These are phyloP conservation scores for Clupea harengus DNA, from an alignment of 2,113 vertebrate species.

Conservation along the genomic window DNA sequence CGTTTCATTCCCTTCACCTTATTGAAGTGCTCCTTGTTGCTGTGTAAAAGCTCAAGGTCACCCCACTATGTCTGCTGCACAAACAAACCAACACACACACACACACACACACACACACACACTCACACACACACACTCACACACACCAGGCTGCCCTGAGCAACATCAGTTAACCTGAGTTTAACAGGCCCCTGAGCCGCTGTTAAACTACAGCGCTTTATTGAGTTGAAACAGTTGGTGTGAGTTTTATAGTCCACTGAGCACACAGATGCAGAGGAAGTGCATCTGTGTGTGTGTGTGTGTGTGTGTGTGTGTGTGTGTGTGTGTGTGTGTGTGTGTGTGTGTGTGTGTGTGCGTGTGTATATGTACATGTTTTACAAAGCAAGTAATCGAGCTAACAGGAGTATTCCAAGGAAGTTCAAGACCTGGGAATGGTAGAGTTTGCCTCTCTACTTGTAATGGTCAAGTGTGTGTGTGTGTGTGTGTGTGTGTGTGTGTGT, in stretches of 20 bases:
- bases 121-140: neutral
- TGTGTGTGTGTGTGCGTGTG: slow-evolving; percentile 13
- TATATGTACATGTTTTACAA: neutral
- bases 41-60: neutral
- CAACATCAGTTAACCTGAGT: neutral
- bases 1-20: neutral
- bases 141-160: neutral
- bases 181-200: neutral
- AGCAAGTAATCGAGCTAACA: neutral
- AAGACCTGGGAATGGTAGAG: slow-evolving; percentile 5
- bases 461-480: slow-evolving; percentile 16
- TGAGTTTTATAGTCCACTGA: neutral
- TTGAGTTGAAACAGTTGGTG: neutral
- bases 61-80: neutral
- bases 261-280: neutral
- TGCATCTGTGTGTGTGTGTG: neutral
- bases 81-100: neutral
- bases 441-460: neutral
- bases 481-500: neutral
- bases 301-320: slow-evolving; percentile 4
- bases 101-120: neutral
- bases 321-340: slow-evolving; percentile 24
- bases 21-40: neutral
- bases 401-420: neutral
- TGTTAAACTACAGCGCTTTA: neutral